Evolutionary conservation across 2,888 invertebrate species (phyloP).

Genomic region (Xestobium rufovillosum): DNA sequence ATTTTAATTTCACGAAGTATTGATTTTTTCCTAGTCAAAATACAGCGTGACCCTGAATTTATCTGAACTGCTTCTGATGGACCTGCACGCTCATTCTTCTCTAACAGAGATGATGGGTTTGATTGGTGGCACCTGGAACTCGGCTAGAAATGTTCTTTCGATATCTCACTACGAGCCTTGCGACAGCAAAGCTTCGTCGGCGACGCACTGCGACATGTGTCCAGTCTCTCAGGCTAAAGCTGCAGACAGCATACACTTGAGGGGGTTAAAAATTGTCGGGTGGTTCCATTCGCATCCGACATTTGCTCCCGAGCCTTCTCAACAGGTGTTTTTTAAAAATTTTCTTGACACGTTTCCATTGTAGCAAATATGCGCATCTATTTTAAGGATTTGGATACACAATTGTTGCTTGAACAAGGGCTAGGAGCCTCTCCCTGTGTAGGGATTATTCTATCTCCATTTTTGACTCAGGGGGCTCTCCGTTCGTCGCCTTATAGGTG

Average conservation of each 20-base stretch:
- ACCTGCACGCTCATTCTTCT: conserved; percentile 62
- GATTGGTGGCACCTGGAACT: conserved; percentile 52
- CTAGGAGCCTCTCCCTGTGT: conserved; percentile 52
- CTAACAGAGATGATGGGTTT: conserved; percentile 70
- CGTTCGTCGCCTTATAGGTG: conserved; percentile 53
- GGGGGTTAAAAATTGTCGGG: conserved; percentile 48
- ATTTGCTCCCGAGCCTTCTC: conserved; percentile 63
- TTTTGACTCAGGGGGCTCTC: conserved; percentile 48
- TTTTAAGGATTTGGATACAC: conserved; percentile 64
- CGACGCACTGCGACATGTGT: conserved; percentile 72
- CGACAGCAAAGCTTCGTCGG: conserved; percentile 53
- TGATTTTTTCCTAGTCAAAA: conserved; percentile 48
- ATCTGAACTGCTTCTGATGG: conserved; percentile 57
- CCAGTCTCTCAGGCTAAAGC: conserved; percentile 61
- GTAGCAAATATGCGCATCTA: too few relatives aligned
- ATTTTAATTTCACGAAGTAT: too few relatives aligned
- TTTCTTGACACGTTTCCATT: too few relatives aligned
- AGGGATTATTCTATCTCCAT: conserved; percentile 60
- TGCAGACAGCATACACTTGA: conserved; percentile 47
- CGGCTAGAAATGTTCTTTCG: conserved; percentile 36
- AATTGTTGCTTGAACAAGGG: conserved; percentile 53
- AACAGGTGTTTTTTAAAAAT: too few relatives aligned
- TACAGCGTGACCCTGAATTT: conserved; percentile 51
- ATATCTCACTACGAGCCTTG: conserved; percentile 56
- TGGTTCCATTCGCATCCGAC: conserved; percentile 77